Evolutionary conservation across 2,113 vertebrate species (phyloP), one percentile per base, ranked within the genome.

Genomic region (Ammodytes marinus): DNA sequence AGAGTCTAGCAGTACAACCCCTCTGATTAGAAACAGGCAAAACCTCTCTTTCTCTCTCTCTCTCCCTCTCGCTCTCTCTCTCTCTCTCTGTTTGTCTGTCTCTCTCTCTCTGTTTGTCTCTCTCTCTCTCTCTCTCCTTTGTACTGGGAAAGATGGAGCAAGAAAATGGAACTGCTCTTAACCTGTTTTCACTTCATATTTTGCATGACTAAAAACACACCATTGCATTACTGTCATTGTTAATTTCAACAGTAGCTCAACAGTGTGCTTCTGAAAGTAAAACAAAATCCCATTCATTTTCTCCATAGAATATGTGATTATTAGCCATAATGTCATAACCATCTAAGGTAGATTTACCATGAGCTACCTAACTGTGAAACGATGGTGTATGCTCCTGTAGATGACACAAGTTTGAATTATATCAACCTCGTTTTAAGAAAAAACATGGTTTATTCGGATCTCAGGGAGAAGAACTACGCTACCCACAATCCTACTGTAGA

Each of bases 11-110:
- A 80, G 87, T 46, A 79, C 73, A 66, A 68, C 66, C 71, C 75
- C 49, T 73, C 69, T 89, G 92, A 92, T 91, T 85, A 88, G 68
- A 88, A 84, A 70, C 79, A 88, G 61, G 45, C 68, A 80, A 43
- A 85, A 71, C 68, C 53, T 17, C 45, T 61, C 37, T 60, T 50
- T 40, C 52, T 12, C 10, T 45, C 49, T 49, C 53, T 43, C 42
- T 78, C n/a, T 63, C 2, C 52, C 60, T 52, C 27, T 27, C 27
- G 58, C 42, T 60, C 55, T 40, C 52, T 12, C 10, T 45, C 49
- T 49, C 53, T 43, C 42, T 78, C n/a, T 63, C 2, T 53, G 57
- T 17, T 40, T 61, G 37, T 60, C 55, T 40, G 47, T 12, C 10
- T 45, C 49, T 49, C 53, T 43, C 42, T 78, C n/a, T 63, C 2